These are phyloP conservation scores for Chloroclystis v-ata DNA, from an alignment of 2,888 invertebrate species.

Conservation along the genomic window DNA sequence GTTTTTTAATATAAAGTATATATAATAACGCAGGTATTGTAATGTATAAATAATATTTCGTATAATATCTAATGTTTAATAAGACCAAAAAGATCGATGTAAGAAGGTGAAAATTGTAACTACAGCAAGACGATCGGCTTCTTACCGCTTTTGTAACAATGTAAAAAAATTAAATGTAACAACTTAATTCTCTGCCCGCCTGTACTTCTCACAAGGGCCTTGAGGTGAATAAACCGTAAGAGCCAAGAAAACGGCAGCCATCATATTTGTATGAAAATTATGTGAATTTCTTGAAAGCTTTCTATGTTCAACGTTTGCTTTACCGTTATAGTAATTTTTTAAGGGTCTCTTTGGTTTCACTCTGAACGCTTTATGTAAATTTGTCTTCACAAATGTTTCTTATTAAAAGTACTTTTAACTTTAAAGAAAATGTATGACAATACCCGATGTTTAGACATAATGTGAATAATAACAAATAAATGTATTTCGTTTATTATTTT, in stretches of 20 bases:
- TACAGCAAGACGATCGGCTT: no score
- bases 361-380: constrained; percentile 12
- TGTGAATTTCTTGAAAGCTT: constrained; percentile 41
- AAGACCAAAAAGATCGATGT: no score
- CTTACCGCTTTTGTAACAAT: no score
- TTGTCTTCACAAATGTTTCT: constrained; percentile 11
- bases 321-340: constrained; percentile 25
- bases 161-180: neutral
- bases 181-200: constrained; percentile 25
- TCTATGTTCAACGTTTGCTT: constrained; percentile 33
- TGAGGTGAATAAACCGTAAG: constrained; percentile 40
- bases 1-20: no score
- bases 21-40: no score
- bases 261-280: constrained; percentile 44
- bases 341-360: constrained; percentile 20
- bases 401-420: constrained; percentile 11
- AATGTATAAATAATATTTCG: no score
- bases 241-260: constrained; percentile 42
- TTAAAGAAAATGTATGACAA: neutral
- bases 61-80: no score
- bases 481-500: no score
- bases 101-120: no score
- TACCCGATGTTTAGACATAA: neutral
- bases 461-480: no score
- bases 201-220: constrained; percentile 40